Base-by-base conservation (phyloP, 2,113 vertebrate genomes). In the Phasianus colchicus region DNA sequence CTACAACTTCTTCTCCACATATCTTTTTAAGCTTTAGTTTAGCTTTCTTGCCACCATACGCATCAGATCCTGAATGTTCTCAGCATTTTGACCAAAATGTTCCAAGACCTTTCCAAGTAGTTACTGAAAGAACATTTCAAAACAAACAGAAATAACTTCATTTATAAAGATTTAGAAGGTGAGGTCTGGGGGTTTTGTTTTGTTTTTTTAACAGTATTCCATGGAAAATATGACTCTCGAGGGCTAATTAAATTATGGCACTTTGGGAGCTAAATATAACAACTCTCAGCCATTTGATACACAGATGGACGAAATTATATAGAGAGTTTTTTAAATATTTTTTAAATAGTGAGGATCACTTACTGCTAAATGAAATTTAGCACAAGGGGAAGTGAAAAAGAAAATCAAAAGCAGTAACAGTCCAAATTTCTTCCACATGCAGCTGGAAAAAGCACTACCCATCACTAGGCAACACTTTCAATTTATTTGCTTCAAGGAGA, bases 401-500 rank as follows among this genome's bases (percentile, higher is more conserved):
- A 83, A 81, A 88, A 66, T 45, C 20, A 70, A 72, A 86, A 74
- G 10, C 61, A 57, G 55, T 30, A 79, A 75, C 8, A 74, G 61
- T 67, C 45, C 40, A 78, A 52, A 36, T 36, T 89, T 91, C 50
- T 65, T 47, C 40, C 29, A 83, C 50, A 52, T 71, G n/a, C 45
- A 79, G 43, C 50, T 40, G 48, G 77, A 66, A 74, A 63, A 16
- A 86, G 50, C 55, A 29, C 9, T 34, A 47, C 17, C 50, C 60
- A 86, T 85, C 76, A 72, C 80, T 58, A 92, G 69, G 69, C 70
- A 92, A 90, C 65, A 69, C 32, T 73, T 60, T 6, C 45, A 70
- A 65, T 79, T 75, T 52, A 64, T 66, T 78, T 85, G 8, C 72
- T 72, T 76, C 58, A 83, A 54, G 81, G 47, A 67, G 63, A 79